Percentiles rank a stretch among this genome's conserved stretches.
phyloP scores from a whole-genome alignment of 2,113 vertebrate species.

The Microcebus murinus region DNA sequence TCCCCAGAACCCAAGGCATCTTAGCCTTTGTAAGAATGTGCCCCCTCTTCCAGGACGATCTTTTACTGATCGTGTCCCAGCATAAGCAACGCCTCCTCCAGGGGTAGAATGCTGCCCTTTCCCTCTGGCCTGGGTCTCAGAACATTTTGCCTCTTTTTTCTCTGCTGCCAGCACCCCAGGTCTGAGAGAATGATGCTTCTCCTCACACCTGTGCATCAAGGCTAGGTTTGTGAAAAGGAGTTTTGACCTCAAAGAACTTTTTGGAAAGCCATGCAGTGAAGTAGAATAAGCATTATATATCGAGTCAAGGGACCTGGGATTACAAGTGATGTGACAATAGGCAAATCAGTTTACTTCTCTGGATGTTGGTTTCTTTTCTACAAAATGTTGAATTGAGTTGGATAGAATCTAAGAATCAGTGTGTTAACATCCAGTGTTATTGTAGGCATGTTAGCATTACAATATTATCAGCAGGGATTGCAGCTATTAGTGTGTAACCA shows the following conservation, averaged over 20 bases:
- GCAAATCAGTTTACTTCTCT: not conserved
- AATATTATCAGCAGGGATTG: not conserved
- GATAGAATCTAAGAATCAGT: not conserved
- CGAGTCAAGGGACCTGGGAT: not conserved
- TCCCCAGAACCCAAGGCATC: not conserved
- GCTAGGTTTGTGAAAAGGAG: not conserved
- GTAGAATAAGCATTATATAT: not conserved
- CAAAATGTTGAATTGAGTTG: not conserved
- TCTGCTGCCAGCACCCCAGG: not conserved
- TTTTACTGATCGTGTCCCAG: not conserved
- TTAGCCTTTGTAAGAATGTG: not conserved
- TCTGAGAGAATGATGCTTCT: not conserved
- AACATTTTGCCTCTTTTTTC: not conserved
- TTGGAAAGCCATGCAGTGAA: not conserved
- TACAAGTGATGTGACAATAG: not conserved
- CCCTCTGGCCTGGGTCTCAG: not conserved
- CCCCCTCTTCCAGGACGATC: not conserved
- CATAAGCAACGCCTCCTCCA: not conserved
- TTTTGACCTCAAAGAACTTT: slow-evolving; percentile 15
- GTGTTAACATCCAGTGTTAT: not conserved
- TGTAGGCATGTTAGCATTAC: not conserved
- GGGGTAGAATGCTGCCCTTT: not conserved
- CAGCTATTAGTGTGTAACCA: not conserved
- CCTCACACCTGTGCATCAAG: not conserved
- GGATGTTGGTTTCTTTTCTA: not conserved